Evolutionary conservation across 2,113 vertebrate species (phyloP), one percentile per base, ranked within the genome.

Genomic region (Megalops atlanticus): DNA sequence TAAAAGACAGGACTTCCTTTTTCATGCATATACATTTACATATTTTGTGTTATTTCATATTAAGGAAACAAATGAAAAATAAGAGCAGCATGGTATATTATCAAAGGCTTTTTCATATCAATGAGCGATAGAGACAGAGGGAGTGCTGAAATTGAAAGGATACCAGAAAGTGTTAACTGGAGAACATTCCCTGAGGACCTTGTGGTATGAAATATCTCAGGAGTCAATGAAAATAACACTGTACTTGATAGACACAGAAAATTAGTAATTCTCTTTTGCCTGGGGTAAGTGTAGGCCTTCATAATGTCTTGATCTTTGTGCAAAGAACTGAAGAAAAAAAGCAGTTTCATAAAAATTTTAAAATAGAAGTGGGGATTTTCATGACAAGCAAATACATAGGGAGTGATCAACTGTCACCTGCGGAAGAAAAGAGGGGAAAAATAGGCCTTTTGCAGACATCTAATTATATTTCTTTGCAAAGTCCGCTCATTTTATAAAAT

Each of bases 241-340:
- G 38, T 58, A 69, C 82, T 89, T 92, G 87, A 87, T 14, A 86
- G 85, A 87, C 87, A 91, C 58, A 86, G 85, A 87, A 87, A 91
- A 89, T 88, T 84, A 89, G 87, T 81, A 45, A 72, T 88, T 88
- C 81, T 84, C 79, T 38, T 82, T 90, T 88, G 35, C 71, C 71
- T 3, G 80, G 82, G 90, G 90, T 91, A 86, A 87, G 82, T 64
- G 0, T 0, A 43, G 85, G 86, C 82, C 85, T 82, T 86, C 84
- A 11, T 79, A 68, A 84, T 81, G 84, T 87, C 86, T 89, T 89
- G 84, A 91, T 93, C 90, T 90, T 81, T 82, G 79, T 87, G 83
- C 77, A 76, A 88, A 88, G 85, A 86, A 33, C 84, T 76, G 14
- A 78, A 78, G 41, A 87, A 89, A 83, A 85, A 80, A 80, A 86